These are phyloP conservation scores for Petromus typicus DNA, from an alignment of 2,113 vertebrate species.

Conservation along the genomic window DNA sequence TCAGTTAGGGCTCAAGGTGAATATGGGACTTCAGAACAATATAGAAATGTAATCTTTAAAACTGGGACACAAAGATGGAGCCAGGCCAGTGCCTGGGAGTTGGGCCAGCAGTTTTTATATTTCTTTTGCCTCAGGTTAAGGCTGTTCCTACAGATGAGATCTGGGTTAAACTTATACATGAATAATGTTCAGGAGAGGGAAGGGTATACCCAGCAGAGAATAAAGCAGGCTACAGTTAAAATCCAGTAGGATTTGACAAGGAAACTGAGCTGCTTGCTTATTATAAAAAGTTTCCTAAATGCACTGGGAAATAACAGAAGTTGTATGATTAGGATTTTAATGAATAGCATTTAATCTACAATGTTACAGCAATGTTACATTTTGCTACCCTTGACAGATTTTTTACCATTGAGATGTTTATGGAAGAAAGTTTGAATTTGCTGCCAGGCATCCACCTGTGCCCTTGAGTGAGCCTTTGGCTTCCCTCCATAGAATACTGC, in stretches of 20 bases:
- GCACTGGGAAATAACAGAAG: not conserved
- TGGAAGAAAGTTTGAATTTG: slow-evolving; percentile 87
- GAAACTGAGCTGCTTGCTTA: not conserved
- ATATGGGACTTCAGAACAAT: not conserved
- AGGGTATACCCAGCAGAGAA: not conserved
- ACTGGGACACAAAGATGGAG: not conserved
- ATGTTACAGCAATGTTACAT: slow-evolving; percentile 60
- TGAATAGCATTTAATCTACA: not conserved
- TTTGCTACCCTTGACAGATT: slow-evolving; percentile 57
- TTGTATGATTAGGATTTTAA: slow-evolving; percentile 29
- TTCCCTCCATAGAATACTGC: slow-evolving; percentile 86
- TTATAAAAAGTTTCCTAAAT: not conserved
- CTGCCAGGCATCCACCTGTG: slow-evolving; percentile 89
- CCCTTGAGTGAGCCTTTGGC: slow-evolving; percentile 84
- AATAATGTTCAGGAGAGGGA: not conserved
- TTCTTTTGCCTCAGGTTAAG: not conserved
- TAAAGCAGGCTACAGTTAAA: not conserved
- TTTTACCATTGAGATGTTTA: slow-evolving; percentile 75
- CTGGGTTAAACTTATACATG: not conserved
- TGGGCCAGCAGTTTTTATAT: too few relatives aligned
- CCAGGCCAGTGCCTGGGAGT: not conserved
- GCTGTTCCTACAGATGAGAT: not conserved
- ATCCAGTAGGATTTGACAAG: not conserved
- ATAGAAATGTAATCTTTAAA: not conserved
- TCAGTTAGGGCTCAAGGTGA: not conserved